Evolutionary conservation across 2,113 vertebrate species (phyloP), one percentile per base, ranked within the genome.

Genomic region (Cavia aperea): DNA sequence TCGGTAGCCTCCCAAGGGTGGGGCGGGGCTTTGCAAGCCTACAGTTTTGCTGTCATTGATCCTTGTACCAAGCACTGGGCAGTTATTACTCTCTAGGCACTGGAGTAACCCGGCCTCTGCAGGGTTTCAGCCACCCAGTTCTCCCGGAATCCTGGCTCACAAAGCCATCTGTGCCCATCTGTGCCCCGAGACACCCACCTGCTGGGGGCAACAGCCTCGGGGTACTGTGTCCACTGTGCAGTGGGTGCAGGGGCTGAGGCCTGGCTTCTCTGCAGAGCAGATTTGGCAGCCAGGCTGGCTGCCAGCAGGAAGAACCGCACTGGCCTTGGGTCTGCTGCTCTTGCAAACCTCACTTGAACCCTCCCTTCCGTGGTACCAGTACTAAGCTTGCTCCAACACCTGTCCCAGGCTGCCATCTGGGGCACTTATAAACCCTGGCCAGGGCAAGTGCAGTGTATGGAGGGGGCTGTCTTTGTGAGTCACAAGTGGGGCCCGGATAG

Each of bases 281-380:
- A 89, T 33, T 24, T 65, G 60, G 85, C 81, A 63, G 29, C 33
- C 16, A 70, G 66, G 65, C 46, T 10, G 49, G 51, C 58, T 12
- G 21, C 16, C 18, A 56, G 56, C 1, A 0, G 63, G 70, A 24
- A 56, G 14, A 75, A 18, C 21, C 1, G 54, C n/a, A 16, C 33
- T 81, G 26, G 39, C 81, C 63, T 89, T 46, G 8, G 43, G 62
- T 12, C 49, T 51, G 43, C 46, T 68, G 92, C 49, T 58, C 90
- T 89, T 93, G 90, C 90, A 95, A 96, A 93, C 88, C 66, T 46
- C 19, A 93, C 83, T 83, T 77, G 95, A 95, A 95, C 66, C 60
- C 43, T 86, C 60, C 18, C 70, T 75, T 83, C 73, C 56, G 36
- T 29, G 13, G 11, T 51, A 75, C 63, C 26, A 39, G 29, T 81